A percentile compares a stretch with the other conserved stretches of the same genome.
Evolutionary conservation across 1,140 invertebrate genomes (phyloP).

Genomic region (Polypedilum pembai): DNA sequence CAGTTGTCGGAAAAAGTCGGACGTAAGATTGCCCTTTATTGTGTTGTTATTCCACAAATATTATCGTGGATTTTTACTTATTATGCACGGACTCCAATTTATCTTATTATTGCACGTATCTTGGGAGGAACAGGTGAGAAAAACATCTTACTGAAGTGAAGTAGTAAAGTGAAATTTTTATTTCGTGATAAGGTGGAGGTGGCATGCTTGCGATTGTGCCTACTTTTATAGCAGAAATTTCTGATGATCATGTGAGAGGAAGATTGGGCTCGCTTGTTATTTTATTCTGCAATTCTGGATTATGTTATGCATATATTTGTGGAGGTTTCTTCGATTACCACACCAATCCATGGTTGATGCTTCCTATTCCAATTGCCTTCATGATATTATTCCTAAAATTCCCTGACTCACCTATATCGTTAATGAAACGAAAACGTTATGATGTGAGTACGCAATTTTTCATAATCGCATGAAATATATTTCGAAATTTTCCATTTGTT

Average conservation of each 20-base stretch:
- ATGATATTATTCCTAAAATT: slow-evolving; percentile 45
- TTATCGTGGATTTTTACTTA: slow-evolving; percentile 42
- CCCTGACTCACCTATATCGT: slow-evolving; percentile 48
- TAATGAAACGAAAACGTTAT: slow-evolving; percentile 46
- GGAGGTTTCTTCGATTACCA: slow-evolving; percentile 45
- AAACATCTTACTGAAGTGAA: too few species aligned
- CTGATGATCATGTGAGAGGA: slow-evolving; percentile 45
- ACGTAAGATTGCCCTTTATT: neutral
- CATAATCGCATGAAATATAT: neutral
- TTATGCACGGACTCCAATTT: slow-evolving; percentile 38
- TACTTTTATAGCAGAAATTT: slow-evolving; percentile 45
- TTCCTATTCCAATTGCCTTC: slow-evolving; percentile 43
- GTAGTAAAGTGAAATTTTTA: neutral
- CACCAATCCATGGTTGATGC: slow-evolving; percentile 45
- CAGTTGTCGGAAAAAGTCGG: neutral
- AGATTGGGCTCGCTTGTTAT: slow-evolving; percentile 48
- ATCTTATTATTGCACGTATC: slow-evolving; percentile 43
- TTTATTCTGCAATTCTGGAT: slow-evolving; percentile 46
- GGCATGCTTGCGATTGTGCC: slow-evolving; percentile 44
- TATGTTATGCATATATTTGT: slow-evolving; percentile 46
- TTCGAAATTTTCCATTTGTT: slow-evolving; percentile 3
- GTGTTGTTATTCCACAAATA: neutral
- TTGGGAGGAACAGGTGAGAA: slow-evolving; percentile 41
- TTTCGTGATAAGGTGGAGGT: slow-evolving; percentile 35
- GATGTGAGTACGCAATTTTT: slow-evolving; percentile 37